phyloP scores from a whole-genome alignment of 1,140 invertebrate species.

The Vanessa tameamea region DNA sequence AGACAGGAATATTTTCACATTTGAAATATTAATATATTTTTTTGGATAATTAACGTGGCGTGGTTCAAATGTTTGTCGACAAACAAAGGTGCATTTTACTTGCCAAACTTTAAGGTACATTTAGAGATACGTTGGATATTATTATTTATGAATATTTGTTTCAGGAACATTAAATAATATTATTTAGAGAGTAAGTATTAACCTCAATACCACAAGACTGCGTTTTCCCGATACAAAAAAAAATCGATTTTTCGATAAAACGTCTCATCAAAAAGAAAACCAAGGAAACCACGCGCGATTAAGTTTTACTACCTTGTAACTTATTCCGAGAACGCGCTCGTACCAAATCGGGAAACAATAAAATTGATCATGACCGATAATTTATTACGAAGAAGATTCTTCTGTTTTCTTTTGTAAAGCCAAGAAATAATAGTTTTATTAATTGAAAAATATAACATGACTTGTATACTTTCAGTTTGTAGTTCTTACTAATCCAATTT shows the following conservation, averaged over 20 bases:
- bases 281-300: constrained; percentile 6
- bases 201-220: too few relatives aligned
- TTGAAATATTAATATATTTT: too few relatives aligned
- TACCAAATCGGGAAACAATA: constrained; percentile 9
- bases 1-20: too few relatives aligned
- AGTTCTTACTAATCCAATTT: not conserved
- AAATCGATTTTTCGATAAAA: constrained; percentile 7
- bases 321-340: constrained; percentile 9
- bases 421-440: constrained; percentile 1
- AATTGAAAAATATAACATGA: not conserved
- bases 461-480: not conserved
- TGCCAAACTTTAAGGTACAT: too few relatives aligned
- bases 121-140: too few relatives aligned
- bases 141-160: too few relatives aligned
- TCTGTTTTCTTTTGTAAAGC: not conserved
- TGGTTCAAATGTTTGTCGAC: too few relatives aligned
- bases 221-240: not conserved
- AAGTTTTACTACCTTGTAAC: constrained; percentile 11
- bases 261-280: constrained; percentile 2
- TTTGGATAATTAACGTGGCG: too few relatives aligned
- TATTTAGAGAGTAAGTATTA: too few relatives aligned
- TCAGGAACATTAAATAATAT: too few relatives aligned
- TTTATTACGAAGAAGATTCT: constrained; percentile 1
- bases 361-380: constrained; percentile 4
- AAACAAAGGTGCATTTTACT: too few relatives aligned